Evolutionary conservation across 2,113 vertebrate species (phyloP).

Genomic region (Vidua chalybeata): DNA sequence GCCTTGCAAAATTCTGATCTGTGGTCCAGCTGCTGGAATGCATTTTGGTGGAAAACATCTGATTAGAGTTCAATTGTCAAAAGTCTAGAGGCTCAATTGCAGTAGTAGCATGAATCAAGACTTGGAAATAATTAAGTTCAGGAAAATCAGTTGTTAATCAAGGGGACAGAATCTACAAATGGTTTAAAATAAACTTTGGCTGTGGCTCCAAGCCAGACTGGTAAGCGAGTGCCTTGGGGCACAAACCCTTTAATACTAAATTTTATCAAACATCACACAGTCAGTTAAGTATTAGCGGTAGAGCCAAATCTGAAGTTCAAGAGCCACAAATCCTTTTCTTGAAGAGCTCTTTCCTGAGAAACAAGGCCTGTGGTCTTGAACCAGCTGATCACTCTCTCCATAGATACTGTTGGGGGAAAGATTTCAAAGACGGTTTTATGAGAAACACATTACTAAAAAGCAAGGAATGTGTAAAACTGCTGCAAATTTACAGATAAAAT

Average conservation of each 20-base stretch:
- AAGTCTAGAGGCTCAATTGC: not conserved
- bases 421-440: not conserved
- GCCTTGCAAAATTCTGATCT: not conserved
- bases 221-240: not conserved
- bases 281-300: not conserved
- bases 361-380: not conserved
- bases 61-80: not conserved
- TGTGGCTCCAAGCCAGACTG: not conserved
- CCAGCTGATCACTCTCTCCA: not conserved
- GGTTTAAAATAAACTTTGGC: not conserved
- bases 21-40: not conserved
- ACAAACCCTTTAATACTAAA: not conserved
- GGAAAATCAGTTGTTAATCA: not conserved
- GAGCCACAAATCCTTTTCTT: not conserved
- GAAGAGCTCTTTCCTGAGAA: not conserved
- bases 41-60: not conserved
- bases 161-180: not conserved
- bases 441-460: not conserved
- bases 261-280: not conserved
- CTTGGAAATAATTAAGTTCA: not conserved
- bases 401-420: not conserved
- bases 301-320: not conserved
- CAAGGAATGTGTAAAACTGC: not conserved
- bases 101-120: not conserved
- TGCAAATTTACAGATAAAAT: not conserved